Base-by-base conservation (phyloP, 2,888 invertebrate species). In the Entomobrya proxima region DNA sequence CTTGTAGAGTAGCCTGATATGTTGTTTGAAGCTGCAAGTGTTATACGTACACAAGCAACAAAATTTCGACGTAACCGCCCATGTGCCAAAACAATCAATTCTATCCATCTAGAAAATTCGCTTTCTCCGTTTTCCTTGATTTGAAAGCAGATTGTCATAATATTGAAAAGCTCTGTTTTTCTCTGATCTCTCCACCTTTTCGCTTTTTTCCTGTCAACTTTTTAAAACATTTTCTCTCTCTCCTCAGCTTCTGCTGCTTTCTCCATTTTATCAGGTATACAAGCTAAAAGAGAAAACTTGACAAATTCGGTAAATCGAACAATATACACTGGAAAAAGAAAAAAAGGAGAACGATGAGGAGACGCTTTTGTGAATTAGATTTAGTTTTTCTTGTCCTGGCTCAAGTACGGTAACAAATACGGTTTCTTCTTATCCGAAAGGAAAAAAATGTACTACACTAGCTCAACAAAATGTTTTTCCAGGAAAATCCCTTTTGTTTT, bases 141-240 rank as follows among this genome's bases (percentile, higher is more conserved):
- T 75, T 75, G 32, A 30, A 52, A 52, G n/a, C 52, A 75, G 75
- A 75, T 52, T 75, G 75, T 75, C 52, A 75, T 72, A 40, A 47
- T 27, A 72, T n/a, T 47, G 72, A 27, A 47, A 72, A 47, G 47
- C 72, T 69, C 69, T 47, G 72, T 72, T 72, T 72, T 72, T 24
- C 18, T 27, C 47, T 72, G 72, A 72, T 72, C 30, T 44, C 24
- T 5, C 72, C 47, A 47, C 44, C 44, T 75, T 75, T 50, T 52
- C 75, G 18, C 50, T 61, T 50, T 50, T 61, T 75, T 75, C 52
- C 52, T 61, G 61, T 61, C 61, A 61, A 32, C 32, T 61, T 61
- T 30, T n/a, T 32, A 2, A n/a, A n/a, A 61, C 50, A 21, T 4
- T 7, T 50, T 50, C 21, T 50, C 21, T n/a, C 21, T 50, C 27